A percentile compares a stretch with the other conserved stretches of the same genome.
phyloP scores from a whole-genome alignment of 1,140 invertebrate species.

The Dryas iulia region DNA sequence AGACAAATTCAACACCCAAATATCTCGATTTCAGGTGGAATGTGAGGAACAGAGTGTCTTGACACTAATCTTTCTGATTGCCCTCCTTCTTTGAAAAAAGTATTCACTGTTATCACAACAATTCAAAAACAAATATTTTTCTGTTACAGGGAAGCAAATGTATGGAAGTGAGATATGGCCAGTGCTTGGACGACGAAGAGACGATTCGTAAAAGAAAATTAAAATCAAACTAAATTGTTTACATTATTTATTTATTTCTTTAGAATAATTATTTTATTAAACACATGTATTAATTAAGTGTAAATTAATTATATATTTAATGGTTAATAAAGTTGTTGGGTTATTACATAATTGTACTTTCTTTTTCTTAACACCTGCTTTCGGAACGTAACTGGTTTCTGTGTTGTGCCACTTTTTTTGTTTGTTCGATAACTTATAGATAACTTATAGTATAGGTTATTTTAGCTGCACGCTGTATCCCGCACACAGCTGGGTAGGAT shows the following conservation, averaged over 20 bases:
- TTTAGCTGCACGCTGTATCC: no score
- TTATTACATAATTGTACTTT: neutral
- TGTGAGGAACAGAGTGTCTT: no score
- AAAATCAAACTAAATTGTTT: slow-evolving; percentile 24
- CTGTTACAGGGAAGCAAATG: slow-evolving; percentile 77
- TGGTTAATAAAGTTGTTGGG: neutral
- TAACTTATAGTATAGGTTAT: no score
- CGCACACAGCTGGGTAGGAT: no score
- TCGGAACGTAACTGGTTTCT: no score
- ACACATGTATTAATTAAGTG: neutral
- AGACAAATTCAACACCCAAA: no score
- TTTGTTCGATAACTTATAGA: no score
- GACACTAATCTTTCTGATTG: neutral
- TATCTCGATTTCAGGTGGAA: no score
- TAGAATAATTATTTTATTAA: slow-evolving; percentile 8
- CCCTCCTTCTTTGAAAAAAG: no score
- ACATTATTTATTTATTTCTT: slow-evolving; percentile 5
- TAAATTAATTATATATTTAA: slow-evolving; percentile 8
- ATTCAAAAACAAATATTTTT: slow-evolving; percentile 18
- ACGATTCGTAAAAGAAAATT: slow-evolving; percentile 56
- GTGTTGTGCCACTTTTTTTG: no score
- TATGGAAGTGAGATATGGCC: slow-evolving; percentile 76
- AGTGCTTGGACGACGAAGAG: slow-evolving; percentile 70
- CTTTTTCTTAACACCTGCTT: no score
- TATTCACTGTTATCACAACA: no score